Percentiles rank a stretch among this genome's conserved stretches.
Evolutionary conservation across 2,113 vertebrate species (phyloP).

Genomic region (Falco punctatus): DNA sequence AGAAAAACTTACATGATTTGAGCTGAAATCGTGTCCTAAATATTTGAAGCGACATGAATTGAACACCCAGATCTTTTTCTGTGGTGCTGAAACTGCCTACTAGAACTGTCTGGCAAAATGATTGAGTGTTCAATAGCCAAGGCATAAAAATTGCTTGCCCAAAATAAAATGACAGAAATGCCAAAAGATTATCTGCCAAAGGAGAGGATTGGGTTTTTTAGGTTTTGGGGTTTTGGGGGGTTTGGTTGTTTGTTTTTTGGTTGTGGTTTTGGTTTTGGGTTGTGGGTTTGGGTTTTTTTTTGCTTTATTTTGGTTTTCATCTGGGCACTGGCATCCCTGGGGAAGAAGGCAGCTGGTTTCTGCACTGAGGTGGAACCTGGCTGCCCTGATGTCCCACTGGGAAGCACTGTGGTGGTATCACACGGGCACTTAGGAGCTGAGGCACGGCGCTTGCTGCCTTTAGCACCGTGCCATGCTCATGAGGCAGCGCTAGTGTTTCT

Average conservation of each 20-base stretch:
- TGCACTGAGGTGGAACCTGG: background rate
- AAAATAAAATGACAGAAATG: background rate
- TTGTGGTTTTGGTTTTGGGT: no score
- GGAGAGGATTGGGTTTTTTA: no score
- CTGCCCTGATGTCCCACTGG: background rate
- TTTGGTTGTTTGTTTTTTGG: no score
- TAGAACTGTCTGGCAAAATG: background rate
- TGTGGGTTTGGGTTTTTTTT: background rate
- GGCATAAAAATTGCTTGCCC: background rate
- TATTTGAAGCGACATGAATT: slow-evolving; percentile 46
- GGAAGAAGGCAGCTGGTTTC: background rate
- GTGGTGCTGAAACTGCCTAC: background rate
- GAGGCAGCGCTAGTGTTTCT: accelerated
- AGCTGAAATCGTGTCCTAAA: slow-evolving; percentile 48
- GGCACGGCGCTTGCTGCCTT: background rate
- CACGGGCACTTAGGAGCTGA: background rate
- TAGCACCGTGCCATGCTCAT: accelerated
- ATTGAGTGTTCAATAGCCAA: background rate
- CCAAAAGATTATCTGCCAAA: background rate
- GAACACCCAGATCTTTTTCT: slow-evolving; percentile 1
- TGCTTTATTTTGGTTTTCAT: background rate
- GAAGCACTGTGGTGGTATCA: background rate
- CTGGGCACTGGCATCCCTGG: background rate
- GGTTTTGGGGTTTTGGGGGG: background rate
- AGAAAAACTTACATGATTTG: background rate